Evolutionary conservation across 2,113 vertebrate species (phyloP).

Genomic region (Catharus minimus): DNA sequence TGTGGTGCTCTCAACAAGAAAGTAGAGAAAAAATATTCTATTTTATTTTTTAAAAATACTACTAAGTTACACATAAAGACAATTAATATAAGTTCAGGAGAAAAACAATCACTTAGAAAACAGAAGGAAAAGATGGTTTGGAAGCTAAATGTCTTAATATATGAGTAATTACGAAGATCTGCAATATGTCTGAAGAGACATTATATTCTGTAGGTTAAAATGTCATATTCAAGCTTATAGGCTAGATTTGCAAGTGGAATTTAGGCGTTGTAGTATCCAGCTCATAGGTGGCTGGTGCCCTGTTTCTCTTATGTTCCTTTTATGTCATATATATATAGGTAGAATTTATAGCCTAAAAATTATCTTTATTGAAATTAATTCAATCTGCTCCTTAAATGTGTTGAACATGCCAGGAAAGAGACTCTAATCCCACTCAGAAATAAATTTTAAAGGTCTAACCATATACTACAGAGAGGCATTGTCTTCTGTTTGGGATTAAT

Average conservation of each 20-base stretch:
- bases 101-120: background rate
- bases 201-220: background rate
- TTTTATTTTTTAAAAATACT: background rate
- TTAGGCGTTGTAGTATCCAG: background rate
- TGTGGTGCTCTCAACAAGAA: background rate
- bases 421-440: background rate
- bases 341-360: background rate
- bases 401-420: background rate
- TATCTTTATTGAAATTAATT: background rate
- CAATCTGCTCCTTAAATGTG: background rate
- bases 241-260: background rate
- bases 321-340: background rate
- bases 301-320: background rate
- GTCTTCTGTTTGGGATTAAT: background rate
- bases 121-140: fast-evolving
- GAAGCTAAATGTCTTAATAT: background rate
- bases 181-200: background rate
- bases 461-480: background rate
- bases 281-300: background rate
- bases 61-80: background rate
- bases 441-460: background rate
- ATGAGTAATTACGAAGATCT: background rate
- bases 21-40: background rate
- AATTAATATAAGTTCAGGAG: background rate
- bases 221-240: background rate